Conservation (phyloP, 2,797 vertebrate species). For the Notolepis coatsorum region DNA sequence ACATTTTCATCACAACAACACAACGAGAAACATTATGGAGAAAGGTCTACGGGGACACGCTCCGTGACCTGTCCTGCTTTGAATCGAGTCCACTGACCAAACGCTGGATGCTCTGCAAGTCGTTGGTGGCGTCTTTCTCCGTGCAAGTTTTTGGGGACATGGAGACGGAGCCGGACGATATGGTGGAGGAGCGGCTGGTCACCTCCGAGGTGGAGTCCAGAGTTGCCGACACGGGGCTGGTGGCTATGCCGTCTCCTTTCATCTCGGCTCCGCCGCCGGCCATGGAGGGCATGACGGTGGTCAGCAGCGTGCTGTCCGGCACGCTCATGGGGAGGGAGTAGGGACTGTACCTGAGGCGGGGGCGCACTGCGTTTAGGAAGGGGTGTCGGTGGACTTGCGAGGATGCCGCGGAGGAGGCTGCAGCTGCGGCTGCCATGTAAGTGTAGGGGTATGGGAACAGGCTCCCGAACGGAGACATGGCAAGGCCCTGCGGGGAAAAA, state of each 20-base stretch:
- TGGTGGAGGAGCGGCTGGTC: constrained; percentile 90
- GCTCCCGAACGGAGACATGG: constrained; percentile 95
- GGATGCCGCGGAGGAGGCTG: constrained; percentile 89
- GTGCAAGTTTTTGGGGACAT: constrained; percentile 90
- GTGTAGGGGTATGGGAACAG: constrained; percentile 97
- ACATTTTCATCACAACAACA: constrained; percentile 43
- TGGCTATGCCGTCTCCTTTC: constrained; percentile 81
- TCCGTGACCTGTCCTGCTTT: constrained; percentile 90
- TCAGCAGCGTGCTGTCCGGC: constrained; percentile 90
- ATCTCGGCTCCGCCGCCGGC: constrained; percentile 76
- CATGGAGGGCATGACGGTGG: constrained; percentile 85
- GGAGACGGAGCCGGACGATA: constrained; percentile 90
- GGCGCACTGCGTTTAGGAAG: constrained; percentile 92
- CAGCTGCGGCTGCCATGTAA: constrained; percentile 95
- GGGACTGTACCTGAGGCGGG: constrained; percentile 95
- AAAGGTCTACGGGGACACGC: constrained; percentile 85
- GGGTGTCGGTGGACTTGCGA: constrained; percentile 93
- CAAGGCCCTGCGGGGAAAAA: constrained; percentile 90
- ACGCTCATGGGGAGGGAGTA: constrained; percentile 91
- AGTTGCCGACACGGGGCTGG: constrained; percentile 86
- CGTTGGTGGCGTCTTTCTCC: constrained; percentile 91
- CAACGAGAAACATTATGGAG: constrained; percentile 48
- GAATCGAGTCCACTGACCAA: constrained; percentile 95
- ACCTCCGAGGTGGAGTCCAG: constrained; percentile 95
- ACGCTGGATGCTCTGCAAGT: constrained; percentile 97